Percentiles rank a stretch among this genome's conserved stretches.
Conservation (phyloP, 2,888 invertebrate species). For the Stenolophus ochropezus region DNA sequence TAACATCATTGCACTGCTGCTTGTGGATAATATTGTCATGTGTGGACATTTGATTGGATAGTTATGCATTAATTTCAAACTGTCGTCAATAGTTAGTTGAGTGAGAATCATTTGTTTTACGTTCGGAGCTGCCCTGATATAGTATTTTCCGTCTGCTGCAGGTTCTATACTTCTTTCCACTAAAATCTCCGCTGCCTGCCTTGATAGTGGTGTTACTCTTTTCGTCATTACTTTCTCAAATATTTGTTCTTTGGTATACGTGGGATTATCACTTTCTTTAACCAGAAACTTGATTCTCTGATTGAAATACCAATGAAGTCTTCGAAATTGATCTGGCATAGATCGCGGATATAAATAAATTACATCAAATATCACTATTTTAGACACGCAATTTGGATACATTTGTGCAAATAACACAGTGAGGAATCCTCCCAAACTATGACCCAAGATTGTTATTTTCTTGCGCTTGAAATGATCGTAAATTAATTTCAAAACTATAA, state of each 20-base stretch:
- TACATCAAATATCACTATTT: slow-evolving; percentile 70
- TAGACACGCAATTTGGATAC: slow-evolving; percentile 68
- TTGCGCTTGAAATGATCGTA: slow-evolving; percentile 60
- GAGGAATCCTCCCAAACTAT: slow-evolving; percentile 73
- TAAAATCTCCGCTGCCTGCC: slow-evolving; percentile 73
- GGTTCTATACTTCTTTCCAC: slow-evolving; percentile 73
- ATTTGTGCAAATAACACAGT: slow-evolving; percentile 66
- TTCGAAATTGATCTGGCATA: background rate
- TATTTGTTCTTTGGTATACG: slow-evolving; percentile 73
- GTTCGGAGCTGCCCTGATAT: slow-evolving; percentile 77
- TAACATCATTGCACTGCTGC: background rate
- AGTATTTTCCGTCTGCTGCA: slow-evolving; percentile 72
- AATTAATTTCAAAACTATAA: slow-evolving; percentile 65
- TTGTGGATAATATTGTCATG: slow-evolving; percentile 62
- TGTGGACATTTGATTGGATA: slow-evolving; percentile 64
- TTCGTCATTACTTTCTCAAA: slow-evolving; percentile 73
- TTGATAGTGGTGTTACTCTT: slow-evolving; percentile 70
- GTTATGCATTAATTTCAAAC: slow-evolving; percentile 67
- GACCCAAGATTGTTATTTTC: slow-evolving; percentile 63
- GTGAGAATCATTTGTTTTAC: slow-evolving; percentile 71
- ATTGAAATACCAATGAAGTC: background rate
- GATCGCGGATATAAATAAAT: slow-evolving; percentile 62
- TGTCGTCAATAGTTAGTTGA: slow-evolving; percentile 69
- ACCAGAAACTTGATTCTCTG: background rate
- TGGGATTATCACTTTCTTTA: background rate